Evolutionary conservation across 2,797 vertebrate species (phyloP).

Genomic region (Tadarida brasiliensis): DNA sequence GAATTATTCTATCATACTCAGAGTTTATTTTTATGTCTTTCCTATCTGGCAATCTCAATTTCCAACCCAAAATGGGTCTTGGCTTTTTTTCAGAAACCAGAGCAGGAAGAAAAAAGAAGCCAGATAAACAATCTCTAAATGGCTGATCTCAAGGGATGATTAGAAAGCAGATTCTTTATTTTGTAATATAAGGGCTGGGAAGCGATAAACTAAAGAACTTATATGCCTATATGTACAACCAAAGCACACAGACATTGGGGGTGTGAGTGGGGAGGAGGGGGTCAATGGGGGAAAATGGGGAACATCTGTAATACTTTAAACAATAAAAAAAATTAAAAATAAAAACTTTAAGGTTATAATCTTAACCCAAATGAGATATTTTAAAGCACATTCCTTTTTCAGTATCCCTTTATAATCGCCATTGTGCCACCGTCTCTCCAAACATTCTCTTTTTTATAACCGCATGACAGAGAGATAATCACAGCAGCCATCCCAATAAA

Average conservation of each 20-base stretch:
- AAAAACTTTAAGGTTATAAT: neutral
- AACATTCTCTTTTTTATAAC: neutral
- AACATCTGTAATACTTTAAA: too few relatives aligned
- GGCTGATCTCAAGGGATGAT: neutral
- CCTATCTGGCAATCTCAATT: conserved; percentile 43
- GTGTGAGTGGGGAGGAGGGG: too few relatives aligned
- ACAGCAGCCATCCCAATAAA: neutral
- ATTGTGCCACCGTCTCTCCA: neutral
- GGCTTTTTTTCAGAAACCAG: neutral
- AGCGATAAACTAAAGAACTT: too few relatives aligned
- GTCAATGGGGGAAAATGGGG: too few relatives aligned
- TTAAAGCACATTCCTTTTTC: neutral
- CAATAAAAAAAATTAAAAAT: neutral
- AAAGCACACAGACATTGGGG: too few relatives aligned
- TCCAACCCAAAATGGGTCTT: conserved; percentile 25
- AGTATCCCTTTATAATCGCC: neutral
- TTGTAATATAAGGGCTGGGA: neutral
- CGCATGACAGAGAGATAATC: neutral
- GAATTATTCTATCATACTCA: neutral
- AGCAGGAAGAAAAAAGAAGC: neutral
- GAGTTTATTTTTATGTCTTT: conserved; percentile 38
- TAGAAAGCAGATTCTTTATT: neutral
- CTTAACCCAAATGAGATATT: neutral
- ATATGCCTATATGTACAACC: too few relatives aligned
- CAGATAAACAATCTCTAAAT: conserved; percentile 40